Conservation (phyloP, 2,113 vertebrate species). For the Boleophthalmus pectinirostris region DNA sequence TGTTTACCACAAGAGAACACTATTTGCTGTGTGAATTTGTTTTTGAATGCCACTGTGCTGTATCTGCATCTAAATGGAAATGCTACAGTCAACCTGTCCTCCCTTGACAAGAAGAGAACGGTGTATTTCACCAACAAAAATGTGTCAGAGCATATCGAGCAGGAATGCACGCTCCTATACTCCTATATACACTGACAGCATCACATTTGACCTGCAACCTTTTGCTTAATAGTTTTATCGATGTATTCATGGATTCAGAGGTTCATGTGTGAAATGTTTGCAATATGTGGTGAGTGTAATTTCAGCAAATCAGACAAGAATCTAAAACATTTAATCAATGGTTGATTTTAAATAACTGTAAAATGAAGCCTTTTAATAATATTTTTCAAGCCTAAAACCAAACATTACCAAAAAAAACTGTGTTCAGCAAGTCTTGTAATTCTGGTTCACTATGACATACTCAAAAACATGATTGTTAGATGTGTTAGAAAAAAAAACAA, state of each 20-base stretch:
- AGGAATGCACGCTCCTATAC: not conserved
- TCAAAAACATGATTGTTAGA: not conserved
- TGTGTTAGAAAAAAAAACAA: not conserved
- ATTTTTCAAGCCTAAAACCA: not conserved
- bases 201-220: not conserved
- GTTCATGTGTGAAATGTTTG: not conserved
- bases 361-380: not conserved
- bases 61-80: slow-evolving; percentile 5
- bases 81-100: not conserved
- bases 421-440: not conserved
- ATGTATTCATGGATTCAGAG: slow-evolving; percentile 1
- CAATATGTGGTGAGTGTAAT: not conserved
- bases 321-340: not conserved
- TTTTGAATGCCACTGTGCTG: not conserved
- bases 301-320: not conserved
- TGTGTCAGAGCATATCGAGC: not conserved
- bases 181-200: too few relatives aligned
- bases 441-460: not conserved
- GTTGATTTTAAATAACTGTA: not conserved
- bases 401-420: not conserved
- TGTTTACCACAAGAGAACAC: too few relatives aligned
- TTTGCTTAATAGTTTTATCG: slow-evolving; percentile 1
- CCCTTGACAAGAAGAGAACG: not conserved
- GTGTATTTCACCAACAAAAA: not conserved
- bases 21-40: not conserved